Conservation (phyloP, 2,888 invertebrate genomes). For the Euproctis similis region DNA sequence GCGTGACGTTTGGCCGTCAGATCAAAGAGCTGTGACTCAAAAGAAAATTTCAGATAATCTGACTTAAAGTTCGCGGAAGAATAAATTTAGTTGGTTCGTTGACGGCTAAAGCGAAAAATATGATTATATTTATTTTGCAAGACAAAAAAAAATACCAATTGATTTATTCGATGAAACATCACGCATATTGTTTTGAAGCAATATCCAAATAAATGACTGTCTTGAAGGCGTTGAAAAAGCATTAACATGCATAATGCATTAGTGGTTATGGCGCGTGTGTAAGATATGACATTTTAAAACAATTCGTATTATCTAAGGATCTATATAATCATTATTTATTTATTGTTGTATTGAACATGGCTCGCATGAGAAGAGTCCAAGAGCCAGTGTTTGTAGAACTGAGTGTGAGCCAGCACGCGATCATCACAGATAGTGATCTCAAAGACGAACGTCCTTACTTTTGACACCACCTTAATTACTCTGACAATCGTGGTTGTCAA, state of each 20-base stretch:
- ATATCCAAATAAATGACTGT: constrained; percentile 44
- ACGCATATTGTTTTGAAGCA: constrained; percentile 8
- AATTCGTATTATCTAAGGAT: constrained; percentile 38
- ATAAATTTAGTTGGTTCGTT: too few species aligned
- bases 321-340: constrained; percentile 36
- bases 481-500: constrained; percentile 53
- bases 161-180: constrained; percentile 4
- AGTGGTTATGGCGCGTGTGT: constrained; percentile 29
- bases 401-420: constrained; percentile 48
- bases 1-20: constrained; percentile 5
- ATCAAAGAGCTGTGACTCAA: constrained; percentile 8
- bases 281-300: constrained; percentile 26
- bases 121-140: too few species aligned
- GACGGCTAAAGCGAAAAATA: too few species aligned
- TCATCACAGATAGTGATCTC: constrained; percentile 63
- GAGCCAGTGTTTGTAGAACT: too few species aligned
- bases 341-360: too few species aligned
- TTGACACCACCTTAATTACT: constrained; percentile 65
- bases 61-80: constrained; percentile 5
- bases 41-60: background rate
- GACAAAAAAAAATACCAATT: background rate
- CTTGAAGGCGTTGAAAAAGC: constrained; percentile 38
- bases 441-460: constrained; percentile 60
- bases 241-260: constrained; percentile 60
- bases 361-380: too few species aligned